Percentiles rank a stretch among this genome's conserved stretches.
phyloP scores from a whole-genome alignment of 2,888 invertebrate species.

The Trissolcus japonicus region DNA sequence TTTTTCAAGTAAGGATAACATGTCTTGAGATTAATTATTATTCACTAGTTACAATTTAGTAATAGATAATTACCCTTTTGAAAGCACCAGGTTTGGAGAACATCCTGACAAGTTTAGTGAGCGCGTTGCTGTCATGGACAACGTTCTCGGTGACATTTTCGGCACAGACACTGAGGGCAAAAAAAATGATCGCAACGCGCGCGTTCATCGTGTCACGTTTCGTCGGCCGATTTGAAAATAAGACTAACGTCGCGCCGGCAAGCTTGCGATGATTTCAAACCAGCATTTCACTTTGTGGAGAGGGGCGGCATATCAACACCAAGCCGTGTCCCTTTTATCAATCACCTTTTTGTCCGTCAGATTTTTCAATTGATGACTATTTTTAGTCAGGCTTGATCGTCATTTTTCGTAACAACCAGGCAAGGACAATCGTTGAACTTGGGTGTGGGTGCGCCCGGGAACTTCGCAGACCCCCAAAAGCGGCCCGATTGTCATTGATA shows the following conservation, averaged over 20 bases:
- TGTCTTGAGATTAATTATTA: too few relatives aligned
- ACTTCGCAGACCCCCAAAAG: not conserved
- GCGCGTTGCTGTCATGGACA: constrained; percentile 64
- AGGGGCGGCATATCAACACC: constrained; percentile 23
- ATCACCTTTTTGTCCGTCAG: not conserved
- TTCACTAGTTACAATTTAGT: not conserved
- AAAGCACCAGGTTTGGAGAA: constrained; percentile 75
- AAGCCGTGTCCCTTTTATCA: constrained; percentile 28
- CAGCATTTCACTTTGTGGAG: constrained; percentile 60
- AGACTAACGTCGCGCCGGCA: constrained; percentile 60
- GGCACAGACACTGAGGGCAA: constrained; percentile 49
- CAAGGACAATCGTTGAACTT: not conserved
- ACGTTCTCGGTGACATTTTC: constrained; percentile 58
- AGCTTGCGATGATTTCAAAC: constrained; percentile 47
- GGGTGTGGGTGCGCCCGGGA: not conserved
- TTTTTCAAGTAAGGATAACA: too few relatives aligned
- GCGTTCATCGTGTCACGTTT: constrained; percentile 54
- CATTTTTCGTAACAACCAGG: not conserved
- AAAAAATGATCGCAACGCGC: constrained; percentile 44
- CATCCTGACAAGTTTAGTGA: constrained; percentile 73
- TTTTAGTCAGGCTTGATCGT: not conserved
- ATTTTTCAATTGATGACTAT: not conserved
- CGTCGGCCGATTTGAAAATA: constrained; percentile 63
- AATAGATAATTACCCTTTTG: constrained; percentile 67
- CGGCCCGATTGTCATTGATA: not conserved